These are phyloP conservation scores for Tanytarsus gracilentus DNA, from an alignment of 2,888 invertebrate species.

Conservation along the genomic window DNA sequence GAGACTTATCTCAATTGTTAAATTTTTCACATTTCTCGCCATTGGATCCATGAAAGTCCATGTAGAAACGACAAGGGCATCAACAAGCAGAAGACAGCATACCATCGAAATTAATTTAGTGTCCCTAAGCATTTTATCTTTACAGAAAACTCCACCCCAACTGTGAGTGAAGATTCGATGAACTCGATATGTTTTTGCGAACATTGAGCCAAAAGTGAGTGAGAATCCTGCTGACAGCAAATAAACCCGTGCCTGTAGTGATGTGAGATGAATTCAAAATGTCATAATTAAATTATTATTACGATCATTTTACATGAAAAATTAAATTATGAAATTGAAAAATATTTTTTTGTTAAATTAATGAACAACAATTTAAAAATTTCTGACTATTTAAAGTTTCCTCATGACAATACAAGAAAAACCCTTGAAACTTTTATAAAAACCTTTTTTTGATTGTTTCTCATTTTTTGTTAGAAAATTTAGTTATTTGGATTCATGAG, in stretches of 20 bases:
- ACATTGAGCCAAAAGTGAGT: constrained; percentile 88
- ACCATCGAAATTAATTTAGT: constrained; percentile 79
- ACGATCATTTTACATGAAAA: too few species aligned
- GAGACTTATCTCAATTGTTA: constrained; percentile 67
- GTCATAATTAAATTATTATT: neutral
- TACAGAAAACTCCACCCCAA: constrained; percentile 65
- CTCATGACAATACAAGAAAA: too few species aligned
- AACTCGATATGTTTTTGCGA: constrained; percentile 86
- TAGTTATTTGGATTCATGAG: too few species aligned
- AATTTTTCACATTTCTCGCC: constrained; percentile 72
- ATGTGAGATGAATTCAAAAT: too few species aligned
- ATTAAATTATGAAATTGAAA: too few species aligned
- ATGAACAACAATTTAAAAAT: too few species aligned
- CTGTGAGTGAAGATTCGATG: constrained; percentile 84
- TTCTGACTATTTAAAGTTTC: too few species aligned
- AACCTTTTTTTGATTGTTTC: too few species aligned
- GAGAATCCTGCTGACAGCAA: constrained; percentile 85
- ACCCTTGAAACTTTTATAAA: too few species aligned
- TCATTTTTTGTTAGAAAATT: too few species aligned
- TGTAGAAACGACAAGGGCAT: constrained; percentile 70
- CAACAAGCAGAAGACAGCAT: constrained; percentile 69
- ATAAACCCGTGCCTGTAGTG: constrained; percentile 71
- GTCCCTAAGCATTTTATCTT: constrained; percentile 83
- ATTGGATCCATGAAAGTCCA: constrained; percentile 79
- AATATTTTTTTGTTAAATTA: too few species aligned